Base-by-base conservation (phyloP, 1,140 invertebrate species). In the Drosophila takahashii region DNA sequence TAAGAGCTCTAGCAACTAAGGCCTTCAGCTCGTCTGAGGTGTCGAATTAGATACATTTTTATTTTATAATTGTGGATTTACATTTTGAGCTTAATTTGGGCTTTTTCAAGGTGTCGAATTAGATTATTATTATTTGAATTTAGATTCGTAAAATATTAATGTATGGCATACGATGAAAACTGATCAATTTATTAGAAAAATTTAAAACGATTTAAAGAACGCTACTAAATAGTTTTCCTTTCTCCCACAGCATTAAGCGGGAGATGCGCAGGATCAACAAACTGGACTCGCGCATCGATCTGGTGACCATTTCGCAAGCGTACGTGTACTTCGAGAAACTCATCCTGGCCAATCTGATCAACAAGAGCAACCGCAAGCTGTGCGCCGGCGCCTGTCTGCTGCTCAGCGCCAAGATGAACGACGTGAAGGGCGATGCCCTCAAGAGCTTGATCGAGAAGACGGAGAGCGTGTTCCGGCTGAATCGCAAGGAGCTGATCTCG, bases 321-420 rank as follows among this genome's bases (percentile, higher is more conserved):
- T 99, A 99, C 92, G 98, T 99, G 27, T 99, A 98, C 92, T 99
- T 99, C 93, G 98, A 99, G 93, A 98, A 98, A 91, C 93, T 99
- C 6, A 98, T 99, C 87, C 93, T 99, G 39, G 96, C 96, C 64
- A 97, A 97, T 91, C 93, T 98, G 37, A 97, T 99, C 13, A 98
- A 98, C 79, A 99, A 99, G 93, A 96, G 96, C 91, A 99, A 99
- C 90, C 94, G 98, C 22, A 99, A 99, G 93, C 93, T 98, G 34
- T 98, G 98, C 92, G 98, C 98, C 45, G 98, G 97, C 51, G 98
- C 98, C 26, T 98, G 98, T 93, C 93, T 99, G 42, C 93, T 99
- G 13, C 93, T 99, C 3, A 97, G 98, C 34, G 98, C 98, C 37
- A 99, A 99, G 93, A 94, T 99, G 62, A 99, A 99, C 92, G 98